A percentile compares a stretch with the other conserved stretches of the same genome.
Conservation (phyloP, 2,888 invertebrate species). For the Villa cingulata region DNA sequence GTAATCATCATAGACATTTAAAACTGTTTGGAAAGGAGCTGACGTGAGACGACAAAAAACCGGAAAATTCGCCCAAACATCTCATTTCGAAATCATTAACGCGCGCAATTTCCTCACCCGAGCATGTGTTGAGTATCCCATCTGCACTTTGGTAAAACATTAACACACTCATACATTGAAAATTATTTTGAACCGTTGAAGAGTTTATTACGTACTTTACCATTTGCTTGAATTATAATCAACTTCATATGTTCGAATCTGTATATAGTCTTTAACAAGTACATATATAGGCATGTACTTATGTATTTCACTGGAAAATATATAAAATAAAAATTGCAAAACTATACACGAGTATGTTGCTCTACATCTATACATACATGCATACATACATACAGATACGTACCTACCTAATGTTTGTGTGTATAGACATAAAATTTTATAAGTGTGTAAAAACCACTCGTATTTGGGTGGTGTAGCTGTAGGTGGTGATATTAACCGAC, state of each 20-base stretch:
- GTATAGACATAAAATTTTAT: background rate
- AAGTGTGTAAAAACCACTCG: too few species aligned
- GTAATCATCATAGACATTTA: background rate
- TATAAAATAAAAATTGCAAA: background rate
- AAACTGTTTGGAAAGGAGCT: background rate
- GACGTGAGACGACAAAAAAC: background rate
- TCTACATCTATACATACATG: too few species aligned
- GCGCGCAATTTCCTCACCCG: slow-evolving; percentile 13
- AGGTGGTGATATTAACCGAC: slow-evolving; percentile 1
- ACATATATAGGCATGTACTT: too few species aligned
- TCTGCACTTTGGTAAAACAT: slow-evolving; percentile 9
- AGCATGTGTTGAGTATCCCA: slow-evolving; percentile 15
- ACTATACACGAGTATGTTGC: too few species aligned
- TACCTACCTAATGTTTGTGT: background rate
- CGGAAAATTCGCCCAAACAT: slow-evolving; percentile 4
- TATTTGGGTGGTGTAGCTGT: background rate
- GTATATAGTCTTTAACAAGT: too few species aligned
- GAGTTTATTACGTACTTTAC: too few species aligned
- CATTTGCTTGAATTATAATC: too few species aligned
- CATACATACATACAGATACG: background rate
- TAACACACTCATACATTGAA: background rate
- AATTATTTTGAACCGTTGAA: background rate
- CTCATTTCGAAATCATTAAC: slow-evolving; percentile 15
- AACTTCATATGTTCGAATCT: too few species aligned
- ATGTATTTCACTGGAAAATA: background rate